These are phyloP conservation scores for Brachionus rubens DNA, from an alignment of 1,140 invertebrate genomes.

Conservation along the genomic window DNA sequence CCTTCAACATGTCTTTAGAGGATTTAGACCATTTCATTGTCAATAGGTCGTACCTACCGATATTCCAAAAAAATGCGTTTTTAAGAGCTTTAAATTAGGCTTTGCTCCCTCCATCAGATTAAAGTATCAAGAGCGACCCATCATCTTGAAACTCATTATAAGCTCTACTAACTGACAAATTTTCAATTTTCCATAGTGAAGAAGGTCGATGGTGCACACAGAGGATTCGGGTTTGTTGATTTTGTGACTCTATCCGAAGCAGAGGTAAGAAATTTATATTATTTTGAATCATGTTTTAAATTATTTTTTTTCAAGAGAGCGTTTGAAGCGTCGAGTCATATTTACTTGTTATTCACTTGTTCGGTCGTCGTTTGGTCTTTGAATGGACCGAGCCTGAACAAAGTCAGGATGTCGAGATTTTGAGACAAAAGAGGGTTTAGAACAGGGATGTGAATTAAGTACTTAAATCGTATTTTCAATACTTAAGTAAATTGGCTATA, in stretches of 20 bases:
- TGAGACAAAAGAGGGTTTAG: conserved; percentile 28
- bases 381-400: conserved; percentile 83
- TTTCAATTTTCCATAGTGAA: conserved; percentile 91
- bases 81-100: no score
- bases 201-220: conserved; percentile 74
- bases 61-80: no score
- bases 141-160: conserved; percentile 97
- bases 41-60: no score
- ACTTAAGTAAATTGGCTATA: background rate
- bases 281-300: conserved; percentile 60
- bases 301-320: conserved; percentile 61
- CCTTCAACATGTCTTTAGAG: no score
- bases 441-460: background rate
- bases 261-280: conserved; percentile 64
- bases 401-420: conserved; percentile 37
- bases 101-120: no score
- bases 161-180: conserved; percentile 77
- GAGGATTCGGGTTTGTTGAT: conserved; percentile 95
- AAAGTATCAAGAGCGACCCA: conserved; percentile 90
- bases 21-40: no score
- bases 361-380: conserved; percentile 84
- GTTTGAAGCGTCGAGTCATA: conserved; percentile 84
- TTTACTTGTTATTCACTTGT: conserved; percentile 97
- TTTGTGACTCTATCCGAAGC: conserved; percentile 83
- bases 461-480: background rate